These are phyloP conservation scores for Xenopus petersii DNA, from an alignment of 2,797 vertebrate genomes.

Conservation along the genomic window DNA sequence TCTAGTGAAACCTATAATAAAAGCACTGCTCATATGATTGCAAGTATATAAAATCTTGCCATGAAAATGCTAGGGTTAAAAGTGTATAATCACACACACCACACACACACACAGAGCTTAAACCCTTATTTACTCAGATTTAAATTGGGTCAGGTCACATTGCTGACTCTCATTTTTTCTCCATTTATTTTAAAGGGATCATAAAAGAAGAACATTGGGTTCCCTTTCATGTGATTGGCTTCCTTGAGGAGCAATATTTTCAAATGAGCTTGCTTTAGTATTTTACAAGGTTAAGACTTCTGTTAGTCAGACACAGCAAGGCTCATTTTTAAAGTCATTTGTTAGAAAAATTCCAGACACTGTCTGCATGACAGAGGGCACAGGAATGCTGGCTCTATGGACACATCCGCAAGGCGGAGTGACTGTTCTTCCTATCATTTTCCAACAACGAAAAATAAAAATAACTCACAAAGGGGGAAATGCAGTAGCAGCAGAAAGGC, in stretches of 20 bases:
- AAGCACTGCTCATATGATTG: too few species aligned
- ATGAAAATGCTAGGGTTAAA: too few species aligned
- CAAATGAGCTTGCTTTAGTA: not conserved
- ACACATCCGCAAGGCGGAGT: slow-evolving; percentile 10
- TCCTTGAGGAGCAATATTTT: not conserved
- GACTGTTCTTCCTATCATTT: slow-evolving; percentile 26
- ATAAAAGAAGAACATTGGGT: not conserved
- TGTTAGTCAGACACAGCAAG: not conserved
- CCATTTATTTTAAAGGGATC: not conserved
- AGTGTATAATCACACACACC: too few species aligned
- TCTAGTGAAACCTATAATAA: too few species aligned
- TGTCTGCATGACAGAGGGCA: slow-evolving; percentile 4
- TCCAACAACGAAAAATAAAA: slow-evolving; percentile 18
- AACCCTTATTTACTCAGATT: too few species aligned
- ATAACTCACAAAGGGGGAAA: slow-evolving; percentile 15
- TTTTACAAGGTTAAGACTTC: not conserved
- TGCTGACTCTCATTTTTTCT: not conserved
- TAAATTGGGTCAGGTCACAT: too few species aligned
- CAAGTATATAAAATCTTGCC: too few species aligned
- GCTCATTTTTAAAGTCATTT: slow-evolving; percentile 1
- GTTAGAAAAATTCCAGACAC: slow-evolving; percentile 19
- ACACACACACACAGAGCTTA: too few species aligned
- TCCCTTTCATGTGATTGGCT: not conserved
- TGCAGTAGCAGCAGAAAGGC: slow-evolving; percentile 4
- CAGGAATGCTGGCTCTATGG: slow-evolving; percentile 28